These are phyloP conservation scores for Trachelus tabidus DNA, from an alignment of 2,888 invertebrate species.

Conservation along the genomic window DNA sequence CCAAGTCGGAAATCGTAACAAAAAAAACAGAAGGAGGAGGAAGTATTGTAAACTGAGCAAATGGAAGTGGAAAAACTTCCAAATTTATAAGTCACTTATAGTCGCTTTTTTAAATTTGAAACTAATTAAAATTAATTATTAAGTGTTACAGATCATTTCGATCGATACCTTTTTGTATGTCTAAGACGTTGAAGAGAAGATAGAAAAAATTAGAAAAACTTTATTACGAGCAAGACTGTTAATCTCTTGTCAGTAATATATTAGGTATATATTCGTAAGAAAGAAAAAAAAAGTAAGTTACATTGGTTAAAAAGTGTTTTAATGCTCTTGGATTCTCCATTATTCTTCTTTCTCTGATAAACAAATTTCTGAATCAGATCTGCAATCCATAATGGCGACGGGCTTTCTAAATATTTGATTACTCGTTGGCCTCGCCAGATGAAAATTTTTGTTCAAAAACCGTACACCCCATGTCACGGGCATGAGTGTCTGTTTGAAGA, in stretches of 20 bases:
- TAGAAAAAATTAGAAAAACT: conserved; percentile 22
- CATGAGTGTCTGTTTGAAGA: too few relatives aligned
- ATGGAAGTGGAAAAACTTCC: conserved; percentile 50
- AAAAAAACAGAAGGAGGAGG: conserved; percentile 2
- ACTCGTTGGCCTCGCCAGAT: neutral
- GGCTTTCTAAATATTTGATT: neutral
- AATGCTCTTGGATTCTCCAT: neutral
- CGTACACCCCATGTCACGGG: too few relatives aligned
- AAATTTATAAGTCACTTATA: conserved; percentile 26
- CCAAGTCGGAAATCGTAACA: conserved; percentile 1
- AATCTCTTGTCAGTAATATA: conserved; percentile 40
- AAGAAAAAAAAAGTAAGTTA: neutral
- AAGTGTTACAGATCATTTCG: neutral
- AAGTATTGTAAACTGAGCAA: conserved; percentile 30
- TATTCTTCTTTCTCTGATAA: neutral
- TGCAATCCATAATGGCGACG: neutral
- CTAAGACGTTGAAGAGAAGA: neutral
- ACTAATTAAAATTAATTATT: conserved; percentile 28
- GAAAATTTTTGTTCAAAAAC: neutral
- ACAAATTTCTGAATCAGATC: neutral
- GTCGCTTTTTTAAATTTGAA: conserved; percentile 17
- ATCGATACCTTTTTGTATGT: neutral
- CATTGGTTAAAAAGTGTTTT: neutral
- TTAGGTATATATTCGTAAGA: neutral
- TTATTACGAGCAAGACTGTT: conserved; percentile 41